A percentile compares a stretch with the other conserved stretches of the same genome.
These are phyloP conservation scores for Mythimna ferrago DNA, from an alignment of 2,888 invertebrate species.

Conservation along the genomic window DNA sequence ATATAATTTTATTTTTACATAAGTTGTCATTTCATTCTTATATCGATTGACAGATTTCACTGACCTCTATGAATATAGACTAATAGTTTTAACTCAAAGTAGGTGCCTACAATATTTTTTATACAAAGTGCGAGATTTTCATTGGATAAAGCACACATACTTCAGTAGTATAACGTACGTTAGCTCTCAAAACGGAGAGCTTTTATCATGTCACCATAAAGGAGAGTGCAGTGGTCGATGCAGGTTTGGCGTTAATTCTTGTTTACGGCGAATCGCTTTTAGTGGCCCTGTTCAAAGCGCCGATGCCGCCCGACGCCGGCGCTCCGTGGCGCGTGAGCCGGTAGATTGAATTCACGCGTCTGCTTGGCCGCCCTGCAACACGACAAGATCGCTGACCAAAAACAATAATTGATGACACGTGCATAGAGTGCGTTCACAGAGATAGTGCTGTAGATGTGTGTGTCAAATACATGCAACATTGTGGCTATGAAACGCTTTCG, in stretches of 20 bases:
- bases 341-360: slow-evolving; percentile 73
- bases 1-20: too few species aligned
- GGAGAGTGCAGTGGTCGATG: slow-evolving; percentile 87
- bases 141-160: slow-evolving; percentile 39
- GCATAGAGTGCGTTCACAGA: background rate
- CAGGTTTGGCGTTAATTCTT: slow-evolving; percentile 88
- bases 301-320: slow-evolving; percentile 48
- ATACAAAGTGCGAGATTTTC: slow-evolving; percentile 30
- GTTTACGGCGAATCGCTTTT: slow-evolving; percentile 89
- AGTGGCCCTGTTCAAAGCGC: slow-evolving; percentile 82
- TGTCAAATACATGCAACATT: background rate
- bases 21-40: too few species aligned
- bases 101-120: background rate
- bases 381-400: slow-evolving; percentile 43
- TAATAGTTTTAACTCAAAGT: too few species aligned
- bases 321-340: slow-evolving; percentile 71
- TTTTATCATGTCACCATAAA: slow-evolving; percentile 87
- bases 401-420: slow-evolving; percentile 39
- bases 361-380: slow-evolving; percentile 42
- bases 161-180: slow-evolving; percentile 64
- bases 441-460: background rate
- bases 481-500: too few species aligned
- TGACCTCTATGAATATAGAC: too few species aligned
- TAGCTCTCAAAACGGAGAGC: slow-evolving; percentile 79
- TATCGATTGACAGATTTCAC: too few species aligned